These are phyloP conservation scores for Cecidostiba fungosa DNA, from an alignment of 2,888 invertebrate genomes.

Conservation along the genomic window DNA sequence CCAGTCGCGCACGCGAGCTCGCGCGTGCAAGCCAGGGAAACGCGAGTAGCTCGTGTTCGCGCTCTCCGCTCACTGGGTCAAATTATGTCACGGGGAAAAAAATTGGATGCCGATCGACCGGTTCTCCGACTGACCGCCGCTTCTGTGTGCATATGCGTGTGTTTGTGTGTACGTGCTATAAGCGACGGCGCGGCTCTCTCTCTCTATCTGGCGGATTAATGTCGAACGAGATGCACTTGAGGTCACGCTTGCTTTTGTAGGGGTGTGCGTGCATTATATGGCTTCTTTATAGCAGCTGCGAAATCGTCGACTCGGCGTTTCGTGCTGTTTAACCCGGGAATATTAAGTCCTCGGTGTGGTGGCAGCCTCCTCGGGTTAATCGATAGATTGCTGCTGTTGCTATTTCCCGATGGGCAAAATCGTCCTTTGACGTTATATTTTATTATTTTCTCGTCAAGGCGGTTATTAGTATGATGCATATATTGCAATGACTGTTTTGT, in stretches of 20 bases:
- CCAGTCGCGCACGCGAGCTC: slow-evolving; percentile 20
- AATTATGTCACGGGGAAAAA: slow-evolving; percentile 58
- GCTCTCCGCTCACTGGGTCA: slow-evolving; percentile 59
- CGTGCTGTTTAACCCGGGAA: background rate
- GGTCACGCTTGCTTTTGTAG: slow-evolving; percentile 16
- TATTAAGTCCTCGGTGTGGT: background rate
- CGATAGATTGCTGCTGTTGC: background rate
- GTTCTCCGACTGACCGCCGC: slow-evolving; percentile 18
- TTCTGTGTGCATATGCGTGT: background rate
- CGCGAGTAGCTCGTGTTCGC: background rate
- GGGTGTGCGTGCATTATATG: background rate
- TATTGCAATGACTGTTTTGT: too few species aligned
- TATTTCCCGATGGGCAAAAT: background rate
- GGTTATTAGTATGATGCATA: too few species aligned
- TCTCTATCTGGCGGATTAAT: slow-evolving; percentile 34
- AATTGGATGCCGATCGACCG: slow-evolving; percentile 56
- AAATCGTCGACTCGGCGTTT: background rate
- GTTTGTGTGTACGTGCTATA: background rate
- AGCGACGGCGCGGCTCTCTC: background rate
- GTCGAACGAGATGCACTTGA: slow-evolving; percentile 39
- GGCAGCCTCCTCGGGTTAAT: background rate
- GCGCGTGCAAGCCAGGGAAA: slow-evolving; percentile 44
- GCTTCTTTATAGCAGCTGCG: slow-evolving; percentile 7
- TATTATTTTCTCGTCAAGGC: background rate
- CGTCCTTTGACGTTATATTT: background rate